Evolutionary conservation across 2,797 vertebrate genomes (phyloP).

Genomic region (Arrhamphus sclerolepis): DNA sequence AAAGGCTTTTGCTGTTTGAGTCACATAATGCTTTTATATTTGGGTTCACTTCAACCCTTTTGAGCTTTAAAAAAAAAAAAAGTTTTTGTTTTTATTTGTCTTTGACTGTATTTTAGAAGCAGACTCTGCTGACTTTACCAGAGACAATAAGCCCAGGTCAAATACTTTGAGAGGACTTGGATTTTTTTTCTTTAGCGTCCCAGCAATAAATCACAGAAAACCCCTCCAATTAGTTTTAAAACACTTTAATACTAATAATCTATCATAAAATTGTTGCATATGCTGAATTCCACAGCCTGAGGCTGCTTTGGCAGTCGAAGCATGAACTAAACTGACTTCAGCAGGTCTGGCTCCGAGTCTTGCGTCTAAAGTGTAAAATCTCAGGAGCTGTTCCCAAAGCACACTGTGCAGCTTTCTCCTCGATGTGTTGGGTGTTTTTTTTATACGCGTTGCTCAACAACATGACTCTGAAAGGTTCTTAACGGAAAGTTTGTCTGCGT

Average conservation of each 20-base stretch:
- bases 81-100: neutral
- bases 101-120: neutral
- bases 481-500: neutral
- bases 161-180: neutral
- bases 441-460: neutral
- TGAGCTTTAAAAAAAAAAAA: too few species aligned
- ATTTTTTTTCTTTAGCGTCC: neutral
- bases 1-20: neutral
- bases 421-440: neutral
- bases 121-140: slow-evolving; percentile 27
- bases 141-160: neutral
- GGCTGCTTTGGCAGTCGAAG: too few species aligned
- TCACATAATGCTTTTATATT: slow-evolving; percentile 5
- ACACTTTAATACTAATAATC: neutral
- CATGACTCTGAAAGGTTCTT: neutral
- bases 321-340: too few species aligned
- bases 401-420: neutral
- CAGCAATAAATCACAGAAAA: neutral
- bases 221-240: slow-evolving; percentile 9
- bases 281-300: slow-evolving; percentile 9
- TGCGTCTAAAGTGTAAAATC: slow-evolving; percentile 7
- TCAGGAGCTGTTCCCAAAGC: neutral
- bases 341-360: too few species aligned
- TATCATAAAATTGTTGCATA: slow-evolving; percentile 5
- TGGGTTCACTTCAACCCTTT: too few species aligned